Evolutionary conservation across 2,888 invertebrate genomes (phyloP), one percentile per base, ranked within the genome.

Genomic region (Drosophila mercatorum): DNA sequence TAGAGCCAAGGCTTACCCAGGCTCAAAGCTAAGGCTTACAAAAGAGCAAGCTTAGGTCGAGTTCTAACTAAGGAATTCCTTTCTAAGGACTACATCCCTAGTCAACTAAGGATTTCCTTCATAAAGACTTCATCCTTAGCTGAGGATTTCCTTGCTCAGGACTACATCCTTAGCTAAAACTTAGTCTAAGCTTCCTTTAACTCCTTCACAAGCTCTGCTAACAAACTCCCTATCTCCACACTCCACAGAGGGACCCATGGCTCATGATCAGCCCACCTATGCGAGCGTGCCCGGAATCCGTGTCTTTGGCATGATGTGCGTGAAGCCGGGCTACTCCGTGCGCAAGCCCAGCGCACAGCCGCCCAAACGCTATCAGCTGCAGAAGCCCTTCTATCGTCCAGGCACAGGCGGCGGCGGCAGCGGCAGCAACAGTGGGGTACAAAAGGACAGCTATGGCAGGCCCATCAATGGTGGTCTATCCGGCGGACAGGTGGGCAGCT

Each of bases 241-340:
- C 31, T 56, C 90, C 91, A 38, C 94, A 97, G 98, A 98, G 94
- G 98, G 98, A 14, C 98, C 98, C 60, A 97, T 98, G 95, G 97
- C 97, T 11, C 98, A 98, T 92, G 97, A 97, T 92, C 97, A 97
- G 91, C 98, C 98, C 14, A 97, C 97, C 0, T 98, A 98, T 91
- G 98, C 98, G 3, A 97, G 97, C 81, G 97, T 98, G 11, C 98
- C 98, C 4, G 98, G 98, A 2, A 98, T 98, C 75, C 94, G 97
- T 78, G 98, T 98, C 0, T 98, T 97, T 90, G 98, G 98, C 51
- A 98, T 98, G 98, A 97, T 98, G 95, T 98, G 98, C 91, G 96
- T 97, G 0, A 93, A 94, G 70, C 94, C 94, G 0, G 92, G 92
- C 17, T 94, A 90, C 83, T 90, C 92, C n/a, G 85, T 92, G 26